Percentiles rank a stretch among this genome's conserved stretches.
These are phyloP conservation scores for Cantharis nigra DNA, from an alignment of 2,888 invertebrate genomes.

Conservation along the genomic window DNA sequence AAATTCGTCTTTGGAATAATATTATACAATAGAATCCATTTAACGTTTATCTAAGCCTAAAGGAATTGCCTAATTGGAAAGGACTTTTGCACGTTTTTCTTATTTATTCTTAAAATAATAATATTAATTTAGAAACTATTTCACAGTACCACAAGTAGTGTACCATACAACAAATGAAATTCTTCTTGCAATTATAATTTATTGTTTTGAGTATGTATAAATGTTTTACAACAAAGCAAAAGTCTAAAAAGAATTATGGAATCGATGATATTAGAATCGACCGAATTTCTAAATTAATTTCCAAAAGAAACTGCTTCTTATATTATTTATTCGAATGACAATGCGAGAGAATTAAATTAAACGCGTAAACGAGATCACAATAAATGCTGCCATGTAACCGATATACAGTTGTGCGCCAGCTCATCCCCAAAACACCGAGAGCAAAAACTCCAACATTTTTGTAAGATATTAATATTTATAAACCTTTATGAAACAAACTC, in stretches of 20 bases:
- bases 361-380: not conserved
- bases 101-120: not conserved
- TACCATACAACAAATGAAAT: not conserved
- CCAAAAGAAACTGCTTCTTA: not conserved
- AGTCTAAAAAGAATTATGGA: not conserved
- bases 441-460: not conserved
- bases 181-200: not conserved
- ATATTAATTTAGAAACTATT: no score
- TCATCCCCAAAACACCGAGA: not conserved
- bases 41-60: not conserved
- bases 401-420: not conserved
- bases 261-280: not conserved
- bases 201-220: not conserved
- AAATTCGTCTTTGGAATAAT: not conserved
- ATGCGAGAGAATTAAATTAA: not conserved
- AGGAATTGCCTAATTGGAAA: not conserved
- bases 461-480: conserved; percentile 1
- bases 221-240: not conserved
- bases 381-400: not conserved
- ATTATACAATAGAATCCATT: not conserved
- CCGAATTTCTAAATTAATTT: not conserved
- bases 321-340: not conserved
- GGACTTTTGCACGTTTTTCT: not conserved
- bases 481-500: not conserved
- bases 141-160: not conserved